Evolutionary conservation across 2,113 vertebrate genomes (phyloP), one percentile per base, ranked within the genome.

Genomic region (Malaclemys terrapin): DNA sequence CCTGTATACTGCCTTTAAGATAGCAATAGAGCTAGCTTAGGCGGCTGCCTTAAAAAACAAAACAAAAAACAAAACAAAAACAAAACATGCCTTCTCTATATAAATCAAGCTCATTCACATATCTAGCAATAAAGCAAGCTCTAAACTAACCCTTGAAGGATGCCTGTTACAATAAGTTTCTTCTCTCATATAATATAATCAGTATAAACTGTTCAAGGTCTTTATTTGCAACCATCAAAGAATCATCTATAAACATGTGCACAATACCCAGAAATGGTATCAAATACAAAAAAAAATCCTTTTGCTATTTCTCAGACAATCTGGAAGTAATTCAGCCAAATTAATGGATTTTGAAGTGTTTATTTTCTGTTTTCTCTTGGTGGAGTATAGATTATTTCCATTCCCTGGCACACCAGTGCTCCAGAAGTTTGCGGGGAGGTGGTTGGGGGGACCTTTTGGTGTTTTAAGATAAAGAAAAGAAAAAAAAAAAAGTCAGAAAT

Each of bases 161-260:
- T 88, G 93, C 82, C 88, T 87, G 75, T 94, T 96, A 85, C 85
- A 94, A 93, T 93, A 94, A 93, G 95, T 95, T 94, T 49, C 88
- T 95, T 96, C 86, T 91, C 38, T 91, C 62, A 88, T 84, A 49
- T 94, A 93, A 94, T 94, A 85, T 80, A 96, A 96, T 89, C 94
- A 93, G 93, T 88, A 94, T 89, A 94, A 96, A 84, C 90, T 85
- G 56, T 95, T 96, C 96, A 95, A 95, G 85, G 94, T 94, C 81
- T 82, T 91, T 93, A 88, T 93, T 82, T 93, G 88, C 80, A 94
- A 52, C 84, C 81, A 89, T 80, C 81, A 86, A 80, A 54, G 78
- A 95, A 91, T 81, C 86, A 89, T 88, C 84, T 92, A 93, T 88
- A 91, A 59, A 59, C 78, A 82, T 84, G 79, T 47, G 57, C 84